Evolutionary conservation across 2,113 vertebrate genomes (phyloP).

Genomic region (Platichthys flesus): DNA sequence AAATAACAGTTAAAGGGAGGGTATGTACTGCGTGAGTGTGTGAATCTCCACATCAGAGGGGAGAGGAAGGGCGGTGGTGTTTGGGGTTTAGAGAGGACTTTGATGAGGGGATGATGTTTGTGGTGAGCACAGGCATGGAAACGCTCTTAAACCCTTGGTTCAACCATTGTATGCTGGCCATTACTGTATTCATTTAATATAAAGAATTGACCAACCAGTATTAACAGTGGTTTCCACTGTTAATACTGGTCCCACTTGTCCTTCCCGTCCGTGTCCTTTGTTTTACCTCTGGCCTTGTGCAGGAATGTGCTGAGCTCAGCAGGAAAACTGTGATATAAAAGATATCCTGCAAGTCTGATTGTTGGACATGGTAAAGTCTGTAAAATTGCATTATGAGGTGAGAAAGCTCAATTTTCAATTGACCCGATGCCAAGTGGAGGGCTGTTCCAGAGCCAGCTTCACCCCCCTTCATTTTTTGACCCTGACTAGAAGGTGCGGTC

Average conservation of each 20-base stretch:
- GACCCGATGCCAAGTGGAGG: not conserved
- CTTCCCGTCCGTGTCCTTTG: conserved; percentile 5
- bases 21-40: conserved; percentile 43
- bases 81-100: conserved; percentile 57
- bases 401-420: no score
- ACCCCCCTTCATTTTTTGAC: not conserved
- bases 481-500: no score
- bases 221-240: conserved; percentile 8
- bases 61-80: conserved; percentile 48
- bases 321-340: conserved; percentile 8
- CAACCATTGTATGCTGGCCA: not conserved
- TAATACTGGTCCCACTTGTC: no score
- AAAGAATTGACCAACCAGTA: not conserved
- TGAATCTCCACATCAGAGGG: conserved; percentile 73
- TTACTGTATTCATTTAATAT: conserved; percentile 4
- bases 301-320: conserved; percentile 45
- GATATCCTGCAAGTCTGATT: not conserved
- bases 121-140: conserved; percentile 61
- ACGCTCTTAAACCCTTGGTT: not conserved
- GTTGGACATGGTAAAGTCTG: no score
- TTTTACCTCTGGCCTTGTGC: conserved; percentile 34
- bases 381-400: no score
- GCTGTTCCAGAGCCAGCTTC: not conserved
- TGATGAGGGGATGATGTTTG: conserved; percentile 61
- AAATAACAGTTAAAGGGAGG: conserved; percentile 76